Conservation (phyloP, 2,797 vertebrate species). For the Salarias fasciatus region DNA sequence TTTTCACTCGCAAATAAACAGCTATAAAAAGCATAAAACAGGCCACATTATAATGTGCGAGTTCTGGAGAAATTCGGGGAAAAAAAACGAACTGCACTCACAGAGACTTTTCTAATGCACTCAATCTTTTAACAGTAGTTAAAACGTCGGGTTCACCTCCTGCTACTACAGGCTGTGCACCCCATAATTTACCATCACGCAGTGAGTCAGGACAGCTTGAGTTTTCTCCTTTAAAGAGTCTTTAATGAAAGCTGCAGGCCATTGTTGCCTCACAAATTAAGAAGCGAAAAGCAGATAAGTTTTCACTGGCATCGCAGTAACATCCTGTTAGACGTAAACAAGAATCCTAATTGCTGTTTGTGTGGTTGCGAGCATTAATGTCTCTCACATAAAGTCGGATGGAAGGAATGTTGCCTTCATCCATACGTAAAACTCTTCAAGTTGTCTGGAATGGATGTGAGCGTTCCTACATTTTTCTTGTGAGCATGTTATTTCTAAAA, state of each 20-base stretch:
- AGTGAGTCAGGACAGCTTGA: constrained; percentile 27
- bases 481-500: constrained; percentile 43
- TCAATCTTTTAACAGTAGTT: neutral
- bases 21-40: constrained; percentile 10
- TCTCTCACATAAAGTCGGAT: constrained; percentile 1
- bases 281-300: constrained; percentile 21
- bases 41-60: constrained; percentile 5
- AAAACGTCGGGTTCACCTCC: constrained; percentile 30
- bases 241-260: constrained; percentile 45
- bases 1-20: constrained; percentile 25
- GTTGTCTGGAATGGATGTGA: constrained; percentile 44
- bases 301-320: constrained; percentile 53
- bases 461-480: neutral
- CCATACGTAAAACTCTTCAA: constrained; percentile 23
- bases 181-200: constrained; percentile 43
- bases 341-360: constrained; percentile 50
- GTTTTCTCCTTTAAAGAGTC: constrained; percentile 35
- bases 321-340: constrained; percentile 58
- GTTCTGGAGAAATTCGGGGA: constrained; percentile 1
- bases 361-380: constrained; percentile 34
- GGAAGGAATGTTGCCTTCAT: constrained; percentile 8
- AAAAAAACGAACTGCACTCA: neutral
- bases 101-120: neutral
- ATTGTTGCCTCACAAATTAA: constrained; percentile 40
- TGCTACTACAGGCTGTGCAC: constrained; percentile 32